Evolutionary conservation across 2,797 vertebrate genomes (phyloP).

Genomic region (Siniperca undulata): DNA sequence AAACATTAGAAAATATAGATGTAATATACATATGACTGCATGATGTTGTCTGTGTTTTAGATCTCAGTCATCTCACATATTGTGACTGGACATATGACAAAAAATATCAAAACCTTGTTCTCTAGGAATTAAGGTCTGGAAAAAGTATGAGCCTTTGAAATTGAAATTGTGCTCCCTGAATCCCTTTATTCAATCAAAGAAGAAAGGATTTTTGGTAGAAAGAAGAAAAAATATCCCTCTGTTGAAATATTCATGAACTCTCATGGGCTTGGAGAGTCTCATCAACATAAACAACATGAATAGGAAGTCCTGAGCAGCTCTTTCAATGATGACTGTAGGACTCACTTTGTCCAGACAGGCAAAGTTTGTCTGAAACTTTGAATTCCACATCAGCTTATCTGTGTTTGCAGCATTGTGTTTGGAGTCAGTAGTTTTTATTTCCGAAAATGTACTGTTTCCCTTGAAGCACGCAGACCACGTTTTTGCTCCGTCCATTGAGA

Average conservation of each 20-base stretch:
- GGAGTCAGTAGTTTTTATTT: not conserved
- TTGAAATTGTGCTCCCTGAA: slow-evolving; percentile 3
- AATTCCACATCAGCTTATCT: not conserved
- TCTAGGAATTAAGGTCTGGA: slow-evolving; percentile 3
- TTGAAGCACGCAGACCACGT: not conserved
- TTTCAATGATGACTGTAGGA: not conserved
- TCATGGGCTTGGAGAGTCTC: not conserved
- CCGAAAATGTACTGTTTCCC: not conserved
- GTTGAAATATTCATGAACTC: not conserved
- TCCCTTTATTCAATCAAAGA: not conserved
- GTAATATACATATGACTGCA: not conserved
- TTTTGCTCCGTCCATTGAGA: not conserved
- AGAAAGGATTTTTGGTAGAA: not conserved
- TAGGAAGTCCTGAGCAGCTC: not conserved
- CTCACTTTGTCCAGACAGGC: not conserved
- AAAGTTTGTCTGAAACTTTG: slow-evolving; percentile 12
- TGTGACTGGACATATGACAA: slow-evolving; percentile 1
- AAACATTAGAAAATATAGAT: not conserved
- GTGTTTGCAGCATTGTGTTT: not conserved
- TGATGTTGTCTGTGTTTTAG: not conserved
- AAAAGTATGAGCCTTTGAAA: slow-evolving; percentile 8
- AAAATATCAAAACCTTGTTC: not conserved
- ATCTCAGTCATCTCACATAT: not conserved
- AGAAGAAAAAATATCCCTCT: not conserved
- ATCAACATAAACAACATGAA: slow-evolving; percentile 2